Base-by-base conservation (phyloP, 2,888 invertebrate genomes). In the Yponomeuta malinellus region DNA sequence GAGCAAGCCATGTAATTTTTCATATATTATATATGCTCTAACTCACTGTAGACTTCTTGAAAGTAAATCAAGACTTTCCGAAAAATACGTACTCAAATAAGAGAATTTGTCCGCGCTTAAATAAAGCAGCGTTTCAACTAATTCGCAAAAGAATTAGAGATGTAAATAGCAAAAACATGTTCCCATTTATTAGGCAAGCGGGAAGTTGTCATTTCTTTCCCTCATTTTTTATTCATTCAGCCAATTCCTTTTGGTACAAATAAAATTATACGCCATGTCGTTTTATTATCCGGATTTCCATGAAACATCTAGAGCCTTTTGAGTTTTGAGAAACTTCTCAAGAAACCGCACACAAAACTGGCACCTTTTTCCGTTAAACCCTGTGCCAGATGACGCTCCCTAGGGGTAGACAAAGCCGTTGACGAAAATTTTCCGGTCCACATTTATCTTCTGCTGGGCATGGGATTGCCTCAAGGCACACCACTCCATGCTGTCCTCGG, bases 171-270 rank as follows among this genome's bases (percentile, higher is more conserved):
- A 68, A 67, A 67, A 67, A 68, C 68, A 68, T 68, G 68, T 68
- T 48, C 48, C 48, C 48, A 68, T 68, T 68, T 68, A 68, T 68
- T 68, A 68, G 52, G 68, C 48, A 29, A 29, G 48, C 15, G 68
- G 23, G 48, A 29, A 29, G 23, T 48, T 68, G 68, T 48, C 68
- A 23, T 66, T 10, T 48, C 12, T 10, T 33, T 64, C 9, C 23
- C 80, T 82, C 79, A 82, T 83, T 81, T 78, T 80, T 81, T 80
- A 83, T 84, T 83, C 82, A 84, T 83, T 77, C 76, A 52, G 48
- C 48, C 48, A 48, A 68, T 68, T 68, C 48, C 23, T 52, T 68
- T 48, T 74, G 73, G 78, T 77, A 43, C 6, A 78, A 81, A 83
- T 81, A 81, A 81, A 83, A 82, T 82, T 83, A 82, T 82, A 75